These are phyloP conservation scores for Neofelis nebulosa DNA, from an alignment of 2,113 vertebrate species.

Conservation along the genomic window DNA sequence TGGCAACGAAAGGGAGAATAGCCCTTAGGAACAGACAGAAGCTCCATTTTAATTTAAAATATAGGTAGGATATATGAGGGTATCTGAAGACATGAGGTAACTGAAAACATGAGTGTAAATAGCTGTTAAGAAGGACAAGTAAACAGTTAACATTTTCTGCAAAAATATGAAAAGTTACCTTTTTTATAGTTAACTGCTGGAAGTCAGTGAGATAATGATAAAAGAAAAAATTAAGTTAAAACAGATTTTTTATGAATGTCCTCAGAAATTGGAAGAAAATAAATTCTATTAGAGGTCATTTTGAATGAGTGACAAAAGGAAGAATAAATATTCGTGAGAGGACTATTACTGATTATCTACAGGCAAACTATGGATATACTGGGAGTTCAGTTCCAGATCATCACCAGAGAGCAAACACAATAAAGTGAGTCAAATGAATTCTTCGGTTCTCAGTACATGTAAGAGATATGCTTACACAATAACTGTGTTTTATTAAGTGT, in stretches of 20 bases:
- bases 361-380: neutral
- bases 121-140: neutral
- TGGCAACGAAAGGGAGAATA: neutral
- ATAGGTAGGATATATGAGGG: neutral
- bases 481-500: neutral
- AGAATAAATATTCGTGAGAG: neutral
- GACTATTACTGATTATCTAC: neutral
- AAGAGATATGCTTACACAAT: neutral
- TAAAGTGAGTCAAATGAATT: neutral
- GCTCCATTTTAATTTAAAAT: constrained; percentile 7
- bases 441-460: neutral
- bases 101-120: constrained; percentile 12
- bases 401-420: neutral
- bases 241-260: neutral
- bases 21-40: neutral
- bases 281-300: neutral
- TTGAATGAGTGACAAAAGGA: neutral
- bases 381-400: neutral
- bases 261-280: neutral
- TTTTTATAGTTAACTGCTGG: constrained; percentile 5
- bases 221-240: constrained; percentile 47
- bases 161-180: constrained; percentile 6
- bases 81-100: neutral
- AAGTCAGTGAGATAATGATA: neutral
- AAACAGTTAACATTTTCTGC: neutral